Percentiles rank a stretch among this genome's conserved stretches.
These are phyloP conservation scores for Bombus difficillimus DNA, from an alignment of 1,140 invertebrate species.

Conservation along the genomic window DNA sequence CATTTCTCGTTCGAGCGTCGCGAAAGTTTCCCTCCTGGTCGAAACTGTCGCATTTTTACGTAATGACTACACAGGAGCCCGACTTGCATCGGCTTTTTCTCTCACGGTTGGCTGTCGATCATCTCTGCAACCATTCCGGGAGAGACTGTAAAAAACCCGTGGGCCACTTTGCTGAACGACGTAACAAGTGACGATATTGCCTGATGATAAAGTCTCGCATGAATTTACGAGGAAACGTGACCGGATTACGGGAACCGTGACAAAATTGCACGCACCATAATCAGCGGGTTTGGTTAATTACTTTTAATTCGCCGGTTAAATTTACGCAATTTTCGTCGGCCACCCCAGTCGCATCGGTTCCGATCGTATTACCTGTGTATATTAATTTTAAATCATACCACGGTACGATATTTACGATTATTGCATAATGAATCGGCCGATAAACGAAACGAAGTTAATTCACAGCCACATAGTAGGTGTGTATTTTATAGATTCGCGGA, in stretches of 20 bases:
- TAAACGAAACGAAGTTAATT: slow-evolving; percentile 26
- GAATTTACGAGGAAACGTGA: slow-evolving; percentile 59
- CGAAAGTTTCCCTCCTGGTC: neutral
- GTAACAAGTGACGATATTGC: slow-evolving; percentile 53
- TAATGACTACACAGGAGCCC: neutral
- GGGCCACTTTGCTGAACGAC: slow-evolving; percentile 18
- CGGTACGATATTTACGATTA: slow-evolving; percentile 33
- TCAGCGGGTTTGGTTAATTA: slow-evolving; percentile 52
- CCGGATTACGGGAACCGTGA: slow-evolving; percentile 55
- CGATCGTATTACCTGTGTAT: neutral
- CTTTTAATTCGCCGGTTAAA: slow-evolving; percentile 57
- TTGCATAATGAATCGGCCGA: slow-evolving; percentile 31
- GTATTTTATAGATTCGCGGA: slow-evolving; percentile 28
- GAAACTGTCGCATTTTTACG: slow-evolving; percentile 39
- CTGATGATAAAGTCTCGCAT: slow-evolving; percentile 45
- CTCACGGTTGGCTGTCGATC: slow-evolving; percentile 29
- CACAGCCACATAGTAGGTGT: neutral
- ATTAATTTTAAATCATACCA: slow-evolving; percentile 50
- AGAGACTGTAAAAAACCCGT: neutral
- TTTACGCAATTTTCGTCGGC: slow-evolving; percentile 47
- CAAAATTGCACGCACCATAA: slow-evolving; percentile 50
- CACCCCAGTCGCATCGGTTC: neutral
- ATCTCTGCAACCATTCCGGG: neutral
- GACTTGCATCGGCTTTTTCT: slow-evolving; percentile 2
- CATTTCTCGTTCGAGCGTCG: too few species aligned